A percentile compares a stretch with the other conserved stretches of the same genome.
Evolutionary conservation across 2,113 vertebrate species (phyloP).

Genomic region (Phodopus roborovskii): DNA sequence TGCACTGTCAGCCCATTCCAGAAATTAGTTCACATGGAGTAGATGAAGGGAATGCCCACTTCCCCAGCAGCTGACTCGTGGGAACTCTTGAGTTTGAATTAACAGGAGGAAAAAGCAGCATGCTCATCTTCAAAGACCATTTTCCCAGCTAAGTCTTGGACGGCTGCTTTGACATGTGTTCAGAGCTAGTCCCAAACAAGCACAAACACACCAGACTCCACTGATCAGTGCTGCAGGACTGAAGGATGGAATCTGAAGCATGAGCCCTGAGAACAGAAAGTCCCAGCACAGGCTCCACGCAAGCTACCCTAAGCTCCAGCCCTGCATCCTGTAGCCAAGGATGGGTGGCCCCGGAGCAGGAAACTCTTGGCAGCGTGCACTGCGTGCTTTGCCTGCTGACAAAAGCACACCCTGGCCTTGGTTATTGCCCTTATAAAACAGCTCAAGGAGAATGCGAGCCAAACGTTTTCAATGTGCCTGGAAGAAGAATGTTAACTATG

Average conservation of each 20-base stretch:
- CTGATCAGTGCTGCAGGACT: conserved; percentile 50
- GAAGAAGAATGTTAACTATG: conserved; percentile 80
- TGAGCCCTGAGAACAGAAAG: conserved; percentile 80
- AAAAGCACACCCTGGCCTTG: conserved; percentile 81
- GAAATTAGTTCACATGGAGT: conserved; percentile 63
- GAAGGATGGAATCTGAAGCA: conserved; percentile 78
- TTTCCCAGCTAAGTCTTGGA: conserved; percentile 57
- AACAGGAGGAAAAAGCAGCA: conserved; percentile 13
- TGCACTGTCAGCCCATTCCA: conserved; percentile 28
- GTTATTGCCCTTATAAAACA: conserved; percentile 83
- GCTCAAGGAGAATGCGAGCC: conserved; percentile 68
- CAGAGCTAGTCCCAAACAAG: conserved; percentile 70
- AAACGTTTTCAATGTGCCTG: conserved; percentile 78
- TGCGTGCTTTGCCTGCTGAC: conserved; percentile 77
- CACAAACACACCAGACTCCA: conserved; percentile 70
- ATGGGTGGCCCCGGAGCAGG: conserved; percentile 79
- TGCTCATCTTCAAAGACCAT: conserved; percentile 40
- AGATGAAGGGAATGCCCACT: conserved; percentile 50
- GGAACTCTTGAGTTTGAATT: conserved; percentile 49
- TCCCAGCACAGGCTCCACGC: conserved; percentile 68
- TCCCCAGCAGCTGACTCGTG: conserved; percentile 48
- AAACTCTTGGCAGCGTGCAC: conserved; percentile 79
- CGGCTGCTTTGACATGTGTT: conserved; percentile 59
- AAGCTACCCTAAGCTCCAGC: conserved; percentile 69
- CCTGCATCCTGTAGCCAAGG: conserved; percentile 73